Evolutionary conservation across 2,797 vertebrate species (phyloP).

Genomic region (Mionectes olivaceus): DNA sequence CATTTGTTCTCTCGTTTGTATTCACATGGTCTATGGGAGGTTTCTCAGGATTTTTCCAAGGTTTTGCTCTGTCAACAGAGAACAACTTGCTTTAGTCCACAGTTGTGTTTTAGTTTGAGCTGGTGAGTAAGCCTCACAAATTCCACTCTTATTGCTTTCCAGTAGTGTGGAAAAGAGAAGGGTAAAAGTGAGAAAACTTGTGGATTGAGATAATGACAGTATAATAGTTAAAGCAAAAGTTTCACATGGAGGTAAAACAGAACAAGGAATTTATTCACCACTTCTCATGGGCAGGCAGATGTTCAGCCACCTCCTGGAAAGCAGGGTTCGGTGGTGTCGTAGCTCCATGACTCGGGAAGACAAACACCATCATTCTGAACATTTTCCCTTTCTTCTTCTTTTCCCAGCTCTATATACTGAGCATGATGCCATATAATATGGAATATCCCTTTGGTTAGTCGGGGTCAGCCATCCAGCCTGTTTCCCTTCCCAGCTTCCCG

Average conservation of each 20-base stretch:
- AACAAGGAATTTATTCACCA: not conserved
- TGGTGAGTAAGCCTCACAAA: not conserved
- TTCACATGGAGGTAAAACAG: not conserved
- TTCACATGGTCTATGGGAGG: not conserved
- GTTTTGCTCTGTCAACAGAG: not conserved
- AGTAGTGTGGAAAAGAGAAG: not conserved
- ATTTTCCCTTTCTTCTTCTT: not conserved
- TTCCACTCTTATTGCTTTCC: not conserved
- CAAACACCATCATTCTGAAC: not conserved
- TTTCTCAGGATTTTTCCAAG: not conserved
- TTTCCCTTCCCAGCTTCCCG: not conserved
- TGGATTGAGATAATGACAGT: not conserved
- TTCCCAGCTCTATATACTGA: not conserved
- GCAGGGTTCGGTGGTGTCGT: not conserved
- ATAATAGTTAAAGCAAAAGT: not conserved
- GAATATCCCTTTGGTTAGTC: not conserved
- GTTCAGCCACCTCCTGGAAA: not conserved
- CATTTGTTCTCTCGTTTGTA: not conserved
- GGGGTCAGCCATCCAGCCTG: not conserved
- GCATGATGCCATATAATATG: not conserved
- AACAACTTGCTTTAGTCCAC: not conserved
- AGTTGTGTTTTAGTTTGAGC: not conserved
- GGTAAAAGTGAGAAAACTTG: not conserved
- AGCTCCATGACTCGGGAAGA: not conserved
- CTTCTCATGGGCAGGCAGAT: not conserved